Base-by-base conservation (phyloP, 2,888 invertebrate species). In the Himalopsyche tibetana region DNA sequence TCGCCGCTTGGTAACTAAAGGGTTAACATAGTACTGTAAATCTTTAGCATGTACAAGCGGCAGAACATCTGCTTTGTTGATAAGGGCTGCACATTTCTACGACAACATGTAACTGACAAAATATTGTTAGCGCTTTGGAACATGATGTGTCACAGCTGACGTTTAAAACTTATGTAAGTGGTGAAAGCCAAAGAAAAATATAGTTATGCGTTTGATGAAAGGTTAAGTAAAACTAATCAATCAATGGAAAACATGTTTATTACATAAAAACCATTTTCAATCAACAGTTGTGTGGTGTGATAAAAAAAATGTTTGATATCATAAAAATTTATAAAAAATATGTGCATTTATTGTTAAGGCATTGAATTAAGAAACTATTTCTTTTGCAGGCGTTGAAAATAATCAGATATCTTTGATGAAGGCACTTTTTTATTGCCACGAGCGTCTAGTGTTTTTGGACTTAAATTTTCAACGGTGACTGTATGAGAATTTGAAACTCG, bases 381-480 rank as follows among this genome's bases (percentile, higher is more conserved):
- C 36, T 83, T 87, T 81, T 87, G 85, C 55, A 87, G 6, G 11
- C 85, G 82, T 82, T 87, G 87, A 84, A 88, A 88, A 83, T 88
- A 88, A 83, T 88, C 87, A 15, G 85, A 87, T 82, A 88, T 88
- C 84, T 87, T 88, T 8, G 85, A 82, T 28, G 86, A 84, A 51
- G 82, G 85, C 42, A 45, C 74, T 55, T 81, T 86, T n/a, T 74
- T 84, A 36, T 81, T 80, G 15, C 42, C 80, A 6, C 15, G 80
- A 5, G 38, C 15, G 4, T 74, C 74, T 74, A 38, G 28, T 12
- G 9, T 74, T 36, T 74, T 74, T 36, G 74, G 36, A 15, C 12
- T 74, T 74, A 36, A 38, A 36, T 36, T 74, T 36, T 74, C 36
- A 74, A 38, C 12, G 6, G 19, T 5, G 2, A 19, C 19, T 8